phyloP scores from a whole-genome alignment of 2,888 invertebrate species.

The Drosophila macrospina region DNA sequence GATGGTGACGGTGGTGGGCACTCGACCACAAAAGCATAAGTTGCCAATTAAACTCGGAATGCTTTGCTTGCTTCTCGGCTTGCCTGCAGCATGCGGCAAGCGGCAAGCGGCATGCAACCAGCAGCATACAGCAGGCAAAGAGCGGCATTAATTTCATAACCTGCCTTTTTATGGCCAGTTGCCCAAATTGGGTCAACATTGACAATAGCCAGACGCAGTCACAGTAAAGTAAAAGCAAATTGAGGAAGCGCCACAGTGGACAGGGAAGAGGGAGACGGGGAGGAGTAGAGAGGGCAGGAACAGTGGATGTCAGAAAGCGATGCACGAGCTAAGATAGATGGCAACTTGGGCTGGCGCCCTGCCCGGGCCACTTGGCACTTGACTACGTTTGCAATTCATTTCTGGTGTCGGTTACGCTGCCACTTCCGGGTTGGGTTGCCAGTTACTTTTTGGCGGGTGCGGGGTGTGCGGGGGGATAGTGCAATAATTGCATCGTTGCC shows the following conservation, averaged over 20 bases:
- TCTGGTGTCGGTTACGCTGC: conserved; percentile 69
- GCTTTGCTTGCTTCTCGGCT: conserved; percentile 61
- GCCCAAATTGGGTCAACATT: conserved; percentile 79
- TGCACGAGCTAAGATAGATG: conserved; percentile 44
- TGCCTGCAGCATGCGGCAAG: conserved; percentile 29
- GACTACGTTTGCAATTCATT: conserved; percentile 65
- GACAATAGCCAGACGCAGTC: conserved; percentile 67
- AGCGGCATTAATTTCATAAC: conserved; percentile 79
- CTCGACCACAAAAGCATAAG: conserved; percentile 80
- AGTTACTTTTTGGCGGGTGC: conserved; percentile 61
- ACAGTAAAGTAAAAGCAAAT: not conserved
- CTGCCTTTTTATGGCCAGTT: conserved; percentile 77
- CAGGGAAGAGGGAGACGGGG: not conserved
- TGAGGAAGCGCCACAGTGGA: no score
- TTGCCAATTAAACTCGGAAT: conserved; percentile 80
- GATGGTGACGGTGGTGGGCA: conserved; percentile 19
- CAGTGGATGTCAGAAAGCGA: not conserved
- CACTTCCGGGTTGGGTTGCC: conserved; percentile 57
- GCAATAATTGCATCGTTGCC: conserved; percentile 76
- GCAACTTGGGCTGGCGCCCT: conserved; percentile 16
- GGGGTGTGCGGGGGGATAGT: no score
- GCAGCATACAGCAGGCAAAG: conserved; percentile 15
- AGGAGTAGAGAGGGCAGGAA: no score
- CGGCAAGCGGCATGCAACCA: conserved; percentile 34
- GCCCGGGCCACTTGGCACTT: conserved; percentile 51